Conservation (phyloP, 2,797 vertebrate species). For the Gymnodraco acuticeps region DNA sequence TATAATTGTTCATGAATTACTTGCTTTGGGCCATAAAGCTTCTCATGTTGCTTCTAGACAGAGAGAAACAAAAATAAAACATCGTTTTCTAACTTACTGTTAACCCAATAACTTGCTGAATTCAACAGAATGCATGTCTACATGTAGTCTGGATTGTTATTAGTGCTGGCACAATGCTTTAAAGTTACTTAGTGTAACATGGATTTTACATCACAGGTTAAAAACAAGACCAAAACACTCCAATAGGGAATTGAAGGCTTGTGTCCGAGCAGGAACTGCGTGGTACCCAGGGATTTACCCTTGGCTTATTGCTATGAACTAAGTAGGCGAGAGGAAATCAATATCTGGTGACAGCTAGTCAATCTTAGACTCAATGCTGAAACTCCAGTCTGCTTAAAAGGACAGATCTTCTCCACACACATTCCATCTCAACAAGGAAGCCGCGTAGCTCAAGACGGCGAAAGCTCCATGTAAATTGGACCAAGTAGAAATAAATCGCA, state of each 20-base stretch:
- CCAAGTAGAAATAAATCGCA: slow-evolving; percentile 74
- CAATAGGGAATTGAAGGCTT: slow-evolving; percentile 53
- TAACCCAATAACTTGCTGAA: background rate
- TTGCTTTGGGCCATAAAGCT: slow-evolving; percentile 26
- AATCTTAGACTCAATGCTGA: slow-evolving; percentile 78
- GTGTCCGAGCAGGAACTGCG: slow-evolving; percentile 51
- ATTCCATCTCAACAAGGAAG: slow-evolving; percentile 73
- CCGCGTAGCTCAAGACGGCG: slow-evolving; percentile 49
- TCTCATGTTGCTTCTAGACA: slow-evolving; percentile 3
- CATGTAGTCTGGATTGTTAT: slow-evolving; percentile 5
- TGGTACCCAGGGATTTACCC: slow-evolving; percentile 68
- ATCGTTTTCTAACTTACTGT: background rate
- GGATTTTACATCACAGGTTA: slow-evolving; percentile 63
- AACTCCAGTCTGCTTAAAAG: slow-evolving; percentile 75
- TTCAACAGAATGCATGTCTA: slow-evolving; percentile 7
- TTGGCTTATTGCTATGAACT: slow-evolving; percentile 77
- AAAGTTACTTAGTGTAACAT: slow-evolving; percentile 48
- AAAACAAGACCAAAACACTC: slow-evolving; percentile 56
- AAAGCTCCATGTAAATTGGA: slow-evolving; percentile 76
- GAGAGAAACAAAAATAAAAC: background rate
- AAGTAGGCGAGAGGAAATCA: slow-evolving; percentile 80
- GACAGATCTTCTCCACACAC: slow-evolving; percentile 71
- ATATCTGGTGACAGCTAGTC: slow-evolving; percentile 83
- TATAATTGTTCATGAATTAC: slow-evolving; percentile 33
- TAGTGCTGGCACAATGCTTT: slow-evolving; percentile 25